A percentile compares a stretch with the other conserved stretches of the same genome.
Evolutionary conservation across 1,140 invertebrate genomes (phyloP).

Genomic region (Drosophila elegans): DNA sequence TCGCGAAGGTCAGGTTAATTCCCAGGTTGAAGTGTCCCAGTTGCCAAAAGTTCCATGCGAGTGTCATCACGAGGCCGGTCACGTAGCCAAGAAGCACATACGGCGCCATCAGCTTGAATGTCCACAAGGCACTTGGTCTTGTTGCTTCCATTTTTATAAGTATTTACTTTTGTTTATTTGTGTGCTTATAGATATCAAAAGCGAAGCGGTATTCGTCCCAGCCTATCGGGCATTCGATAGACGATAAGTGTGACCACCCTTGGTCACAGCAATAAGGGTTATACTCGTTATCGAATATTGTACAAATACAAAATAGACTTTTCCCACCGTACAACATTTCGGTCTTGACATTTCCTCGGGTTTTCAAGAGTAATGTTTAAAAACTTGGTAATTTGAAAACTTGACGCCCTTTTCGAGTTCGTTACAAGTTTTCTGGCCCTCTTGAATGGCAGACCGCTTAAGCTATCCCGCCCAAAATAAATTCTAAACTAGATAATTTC

Average conservation of each 20-base stretch:
- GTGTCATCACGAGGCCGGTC: constrained; percentile 12
- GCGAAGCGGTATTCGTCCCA: neutral
- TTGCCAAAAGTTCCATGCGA: constrained; percentile 51
- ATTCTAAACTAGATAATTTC: constrained; percentile 1
- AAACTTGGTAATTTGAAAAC: too few species aligned
- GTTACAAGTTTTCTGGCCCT: too few species aligned
- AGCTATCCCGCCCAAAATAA: constrained; percentile 8
- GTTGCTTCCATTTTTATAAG: neutral
- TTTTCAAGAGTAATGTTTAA: too few species aligned
- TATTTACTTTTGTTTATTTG: neutral
- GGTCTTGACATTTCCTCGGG: too few species aligned
- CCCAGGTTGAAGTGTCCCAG: constrained; percentile 7
- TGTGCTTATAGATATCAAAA: neutral
- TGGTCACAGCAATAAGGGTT: neutral
- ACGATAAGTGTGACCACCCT: neutral
- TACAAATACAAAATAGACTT: too few species aligned
- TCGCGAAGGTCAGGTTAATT: constrained; percentile 13
- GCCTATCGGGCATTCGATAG: neutral
- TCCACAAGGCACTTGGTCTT: constrained; percentile 15
- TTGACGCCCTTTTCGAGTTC: too few species aligned
- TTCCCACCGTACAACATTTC: too few species aligned
- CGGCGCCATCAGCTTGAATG: constrained; percentile 28
- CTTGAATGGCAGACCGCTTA: too few species aligned
- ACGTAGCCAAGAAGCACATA: constrained; percentile 40
- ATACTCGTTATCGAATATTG: too few species aligned